Percentiles rank a stretch among this genome's conserved stretches.
Conservation (phyloP, 2,797 vertebrate genomes). For the Oryzias sinensis region DNA sequence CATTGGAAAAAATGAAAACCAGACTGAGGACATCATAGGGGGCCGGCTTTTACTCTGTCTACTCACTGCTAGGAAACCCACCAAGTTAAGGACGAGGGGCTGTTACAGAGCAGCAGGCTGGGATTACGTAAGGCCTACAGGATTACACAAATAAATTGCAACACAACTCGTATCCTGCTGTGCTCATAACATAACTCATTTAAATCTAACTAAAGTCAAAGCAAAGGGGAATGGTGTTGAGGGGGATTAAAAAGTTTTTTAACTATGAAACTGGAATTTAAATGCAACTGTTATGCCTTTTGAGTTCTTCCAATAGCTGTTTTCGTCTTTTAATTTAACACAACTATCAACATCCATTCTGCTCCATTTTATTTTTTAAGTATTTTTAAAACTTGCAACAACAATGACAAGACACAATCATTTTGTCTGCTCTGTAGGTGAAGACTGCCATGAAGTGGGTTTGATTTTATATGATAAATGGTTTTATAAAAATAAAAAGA, state of each 20-base stretch:
- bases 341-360: too few species aligned
- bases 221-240: conserved; percentile 44
- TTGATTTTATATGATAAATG: conserved; percentile 62
- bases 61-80: conserved; percentile 42
- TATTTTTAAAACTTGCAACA: background rate
- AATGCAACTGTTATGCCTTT: too few species aligned
- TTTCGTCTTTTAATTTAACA: too few species aligned
- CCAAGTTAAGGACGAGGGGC: conserved; percentile 30
- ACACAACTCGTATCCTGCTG: conserved; percentile 54
- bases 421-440: conserved; percentile 34
- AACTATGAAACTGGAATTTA: too few species aligned
- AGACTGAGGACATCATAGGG: conserved; percentile 74
- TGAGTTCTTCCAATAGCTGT: too few species aligned
- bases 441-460: conserved; percentile 55
- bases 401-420: background rate
- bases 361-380: background rate
- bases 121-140: conserved; percentile 51
- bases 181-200: conserved; percentile 41
- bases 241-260: background rate
- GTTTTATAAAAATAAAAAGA: conserved; percentile 60
- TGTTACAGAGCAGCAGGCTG: conserved; percentile 25
- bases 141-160: conserved; percentile 70
- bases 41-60: conserved; percentile 46
- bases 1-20: conserved; percentile 57
- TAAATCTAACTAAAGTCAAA: conserved; percentile 61